Percentiles rank a stretch among this genome's conserved stretches.
Conservation (phyloP, 2,888 invertebrate species). For the Habroteleia sp. region DNA sequence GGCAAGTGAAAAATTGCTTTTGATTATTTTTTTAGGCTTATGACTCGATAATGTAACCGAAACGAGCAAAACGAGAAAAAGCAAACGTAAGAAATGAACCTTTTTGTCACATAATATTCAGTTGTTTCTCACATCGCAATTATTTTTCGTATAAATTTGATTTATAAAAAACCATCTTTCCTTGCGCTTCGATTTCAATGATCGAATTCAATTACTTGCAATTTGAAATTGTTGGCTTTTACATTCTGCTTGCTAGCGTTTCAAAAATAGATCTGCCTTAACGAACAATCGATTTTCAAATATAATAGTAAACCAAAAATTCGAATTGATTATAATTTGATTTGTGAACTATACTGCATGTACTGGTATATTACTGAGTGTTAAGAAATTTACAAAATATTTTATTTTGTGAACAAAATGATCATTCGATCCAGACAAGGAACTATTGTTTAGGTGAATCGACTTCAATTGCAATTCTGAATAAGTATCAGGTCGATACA, state of each 20-base stretch:
- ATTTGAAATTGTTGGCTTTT: slow-evolving; percentile 25
- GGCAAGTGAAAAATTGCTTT: slow-evolving; percentile 49
- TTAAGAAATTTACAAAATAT: slow-evolving; percentile 44
- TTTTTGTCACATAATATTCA: slow-evolving; percentile 43
- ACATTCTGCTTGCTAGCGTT: not conserved
- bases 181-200: slow-evolving; percentile 9
- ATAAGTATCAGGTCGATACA: slow-evolving; percentile 51
- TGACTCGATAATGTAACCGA: slow-evolving; percentile 9
- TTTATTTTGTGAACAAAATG: slow-evolving; percentile 32
- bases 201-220: slow-evolving; percentile 16
- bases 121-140: slow-evolving; percentile 42
- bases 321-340: too few relatives aligned
- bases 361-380: not conserved
- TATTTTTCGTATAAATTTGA: slow-evolving; percentile 38
- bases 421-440: slow-evolving; percentile 50
- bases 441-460: slow-evolving; percentile 57
- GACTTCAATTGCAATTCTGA: slow-evolving; percentile 49
- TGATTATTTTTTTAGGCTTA: slow-evolving; percentile 49
- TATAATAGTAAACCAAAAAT: too few relatives aligned
- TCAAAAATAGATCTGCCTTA: slow-evolving; percentile 21
- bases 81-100: slow-evolving; percentile 18
- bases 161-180: slow-evolving; percentile 37
- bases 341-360: slow-evolving; percentile 3
- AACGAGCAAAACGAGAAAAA: slow-evolving; percentile 16
- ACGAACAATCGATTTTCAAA: too few relatives aligned